Base-by-base conservation (phyloP, 2,113 vertebrate species). In the Passer montanus region DNA sequence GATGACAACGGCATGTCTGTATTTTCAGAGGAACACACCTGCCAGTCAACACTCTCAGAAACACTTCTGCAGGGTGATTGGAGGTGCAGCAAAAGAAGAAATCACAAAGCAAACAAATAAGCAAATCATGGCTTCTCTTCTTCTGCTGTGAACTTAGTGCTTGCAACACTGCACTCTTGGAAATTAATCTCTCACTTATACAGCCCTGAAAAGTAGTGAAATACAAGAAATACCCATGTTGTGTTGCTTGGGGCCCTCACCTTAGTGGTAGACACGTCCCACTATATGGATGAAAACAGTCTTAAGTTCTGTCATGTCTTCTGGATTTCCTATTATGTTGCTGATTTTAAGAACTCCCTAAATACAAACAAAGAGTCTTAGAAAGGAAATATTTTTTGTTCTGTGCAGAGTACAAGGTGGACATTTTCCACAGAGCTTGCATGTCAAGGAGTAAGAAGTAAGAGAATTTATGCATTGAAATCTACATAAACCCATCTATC, bases 1-100 rank as follows among this genome's bases (percentile, higher is more conserved):
- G 6, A 28, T 19, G 41, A 23, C 21, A 64, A 7, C 0, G 0
- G 6, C 14, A 55, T 26, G 30, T 20, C 7, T 84, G 47, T 27
- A 46, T 80, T 86, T 63, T 64, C 27, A 23, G 30, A 77, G 24
- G 20, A 84, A 17, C 12, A 27, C 13, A 35, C 7, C 15, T 44
- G 35, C 10, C 33, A 76, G 26, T 12, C 58, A 90, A 27, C 41
- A 74, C 15, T 49, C 6, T 60, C n/a, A 56, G 14, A 62, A 41
- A 37, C 44, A 53, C n/a, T 5, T 64, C 35, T 72, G 15, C 33
- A 52, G 20, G 15, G 8, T 76, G 47, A 64, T 3, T 43, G n/a
- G 20, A 8, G 7, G 10, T 22, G 19, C 53, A 19, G 24, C 13
- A 66, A 87, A 72, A 77, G 23, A 73, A 22, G 10, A 75, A 39